Base-by-base conservation (phyloP, 2,797 vertebrate species). In the Chloroceryle inda region DNA sequence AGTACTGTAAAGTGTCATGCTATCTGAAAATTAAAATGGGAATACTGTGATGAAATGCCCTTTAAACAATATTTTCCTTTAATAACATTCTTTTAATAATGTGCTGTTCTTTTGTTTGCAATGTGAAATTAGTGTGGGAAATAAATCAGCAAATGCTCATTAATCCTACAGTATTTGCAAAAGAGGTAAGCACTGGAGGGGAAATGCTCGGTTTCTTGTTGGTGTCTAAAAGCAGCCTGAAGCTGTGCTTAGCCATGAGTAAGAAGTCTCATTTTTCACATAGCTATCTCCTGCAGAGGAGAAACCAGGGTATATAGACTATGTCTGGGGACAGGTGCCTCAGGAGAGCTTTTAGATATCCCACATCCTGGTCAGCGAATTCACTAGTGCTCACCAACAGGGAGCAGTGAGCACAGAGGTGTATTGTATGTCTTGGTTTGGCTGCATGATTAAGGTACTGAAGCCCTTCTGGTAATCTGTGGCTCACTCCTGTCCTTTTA, bases 391-490 rank as follows among this genome's bases (percentile, higher is more conserved):
- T 82, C 37, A 31, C 13, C 22, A 26, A 1, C 6, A 31, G 31
- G 58, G 55, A 76, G 9, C 5, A 42, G 7, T 3, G 47, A 47
- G n/a, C 5, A 8, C 38, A 56, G 35, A 23, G 40, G 20, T 19
- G 18, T 40, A 6, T 5, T 44, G 20, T 13, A 24, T 3, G 1
- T 33, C 61, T 66, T 1, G 0, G 37, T 68, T 66, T 52, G 35
- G 7, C 23, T 49, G 8, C 27, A 1, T 27, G n/a, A 15, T 42
- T 85, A 49, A 17, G 52, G 12, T 26, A 44, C 20, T 0, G 0
- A 58, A 55, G 53, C 74, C 37, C 44, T 56, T 38, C 71, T 88
- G 55, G 16, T 22, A 23, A 45, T 27, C 56, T n/a, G 5, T 18
- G n/a, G 45, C 42, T 75, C 27, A 3, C 50, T 69, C 71, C 63